Evolutionary conservation across 92 coral and sea anemone genomes (phyloP).

Genomic region (Porites lobata): DNA sequence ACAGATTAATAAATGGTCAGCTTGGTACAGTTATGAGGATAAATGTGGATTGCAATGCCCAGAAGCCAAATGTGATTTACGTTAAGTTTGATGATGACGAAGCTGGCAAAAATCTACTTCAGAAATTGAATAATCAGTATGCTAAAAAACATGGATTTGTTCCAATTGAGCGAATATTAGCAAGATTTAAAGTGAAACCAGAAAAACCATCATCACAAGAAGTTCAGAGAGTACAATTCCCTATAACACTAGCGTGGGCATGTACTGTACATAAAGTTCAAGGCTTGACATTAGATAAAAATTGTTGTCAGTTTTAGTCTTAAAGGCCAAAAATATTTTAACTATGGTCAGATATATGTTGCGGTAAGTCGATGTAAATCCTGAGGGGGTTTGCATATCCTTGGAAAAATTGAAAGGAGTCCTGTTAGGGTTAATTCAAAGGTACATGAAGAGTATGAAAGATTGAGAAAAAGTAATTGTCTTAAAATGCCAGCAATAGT

Average conservation of each 20-base stretch:
- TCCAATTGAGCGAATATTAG: constrained; percentile 67
- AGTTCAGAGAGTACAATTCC: constrained; percentile 75
- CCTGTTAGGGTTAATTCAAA: constrained; percentile 62
- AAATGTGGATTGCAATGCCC: constrained; percentile 37
- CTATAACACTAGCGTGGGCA: constrained; percentile 78
- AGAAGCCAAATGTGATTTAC: constrained; percentile 58
- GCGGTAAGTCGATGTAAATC: constrained; percentile 66
- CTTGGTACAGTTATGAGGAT: constrained; percentile 70
- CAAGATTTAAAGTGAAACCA: constrained; percentile 69
- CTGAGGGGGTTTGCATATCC: constrained; percentile 57
- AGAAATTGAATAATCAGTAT: constrained; percentile 34
- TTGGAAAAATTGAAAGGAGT: constrained; percentile 57
- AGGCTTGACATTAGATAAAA: constrained; percentile 63
- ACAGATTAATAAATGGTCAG: constrained; percentile 81
- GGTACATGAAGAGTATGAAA: constrained; percentile 62
- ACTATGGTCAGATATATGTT: constrained; percentile 73
- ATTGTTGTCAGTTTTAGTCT: constrained; percentile 71
- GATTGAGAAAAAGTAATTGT: constrained; percentile 38
- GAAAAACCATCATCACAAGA: constrained; percentile 73
- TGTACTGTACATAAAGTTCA: constrained; percentile 75
- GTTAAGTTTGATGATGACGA: constrained; percentile 67
- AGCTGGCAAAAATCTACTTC: constrained; percentile 57
- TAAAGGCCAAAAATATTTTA: constrained; percentile 66
- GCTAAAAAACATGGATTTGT: constrained; percentile 61
- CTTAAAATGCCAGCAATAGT: constrained; percentile 18